Evolutionary conservation across 2,888 invertebrate genomes (phyloP).

Genomic region (Ethmia dodecea): DNA sequence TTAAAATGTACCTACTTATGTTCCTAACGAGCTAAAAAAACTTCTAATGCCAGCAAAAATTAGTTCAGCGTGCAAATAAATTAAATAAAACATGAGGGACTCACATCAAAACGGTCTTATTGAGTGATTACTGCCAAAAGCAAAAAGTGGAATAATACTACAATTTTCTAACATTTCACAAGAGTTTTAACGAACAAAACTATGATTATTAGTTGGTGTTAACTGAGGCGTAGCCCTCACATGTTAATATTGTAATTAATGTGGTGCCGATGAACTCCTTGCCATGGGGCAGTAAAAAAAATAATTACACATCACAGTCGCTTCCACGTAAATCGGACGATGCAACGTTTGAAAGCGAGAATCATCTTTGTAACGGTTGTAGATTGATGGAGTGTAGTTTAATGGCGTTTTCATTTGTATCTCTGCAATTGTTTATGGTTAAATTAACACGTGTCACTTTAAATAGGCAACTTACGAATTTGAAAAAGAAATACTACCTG

Average conservation of each 20-base stretch:
- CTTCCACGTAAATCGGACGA: constrained; percentile 43
- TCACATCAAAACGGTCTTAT: neutral
- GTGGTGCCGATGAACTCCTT: constrained; percentile 50
- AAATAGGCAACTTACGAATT: too few relatives aligned
- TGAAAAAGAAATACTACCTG: too few relatives aligned
- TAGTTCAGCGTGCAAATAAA: too few relatives aligned
- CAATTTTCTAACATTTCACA: constrained; percentile 24
- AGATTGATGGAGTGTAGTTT: too few relatives aligned
- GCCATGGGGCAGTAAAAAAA: constrained; percentile 51
- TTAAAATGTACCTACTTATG: too few relatives aligned
- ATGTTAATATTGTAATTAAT: constrained; percentile 62
- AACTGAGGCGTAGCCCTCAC: constrained; percentile 54
- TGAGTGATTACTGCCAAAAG: constrained; percentile 1
- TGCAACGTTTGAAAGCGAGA: constrained; percentile 19
- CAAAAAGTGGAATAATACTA: constrained; percentile 13
- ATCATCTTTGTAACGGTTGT: too few relatives aligned
- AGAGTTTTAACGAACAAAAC: constrained; percentile 25
- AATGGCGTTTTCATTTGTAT: too few relatives aligned
- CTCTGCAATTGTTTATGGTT: too few relatives aligned
- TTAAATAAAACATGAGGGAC: neutral
- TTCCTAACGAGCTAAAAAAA: too few relatives aligned
- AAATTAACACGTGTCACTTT: too few relatives aligned
- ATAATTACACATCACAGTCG: constrained; percentile 51
- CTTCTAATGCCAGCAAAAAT: too few relatives aligned
- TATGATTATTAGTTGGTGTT: constrained; percentile 21